Percentiles rank a stretch among this genome's conserved stretches.
phyloP scores from a whole-genome alignment of 2,888 invertebrate species.

The Strigamia maritima region DNA sequence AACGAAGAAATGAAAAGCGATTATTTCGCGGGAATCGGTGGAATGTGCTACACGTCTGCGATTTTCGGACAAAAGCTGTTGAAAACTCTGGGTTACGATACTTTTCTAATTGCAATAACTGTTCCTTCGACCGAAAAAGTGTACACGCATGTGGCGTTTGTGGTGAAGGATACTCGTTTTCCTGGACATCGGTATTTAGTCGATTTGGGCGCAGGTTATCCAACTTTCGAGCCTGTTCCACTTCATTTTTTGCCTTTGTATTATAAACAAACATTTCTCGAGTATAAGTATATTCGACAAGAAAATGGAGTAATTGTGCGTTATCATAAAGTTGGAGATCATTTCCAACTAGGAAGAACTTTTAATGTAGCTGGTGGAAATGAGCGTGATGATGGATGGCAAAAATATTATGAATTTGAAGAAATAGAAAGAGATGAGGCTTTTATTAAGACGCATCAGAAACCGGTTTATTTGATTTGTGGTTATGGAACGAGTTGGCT shows the following conservation, averaged over 20 bases:
- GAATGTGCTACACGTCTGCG: neutral
- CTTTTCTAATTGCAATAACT: neutral
- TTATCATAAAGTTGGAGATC: conserved; percentile 1
- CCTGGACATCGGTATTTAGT: conserved; percentile 16
- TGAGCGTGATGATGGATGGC: conserved; percentile 37
- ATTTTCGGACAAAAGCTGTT: neutral
- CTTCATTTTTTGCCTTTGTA: neutral
- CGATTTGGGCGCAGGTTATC: conserved; percentile 7
- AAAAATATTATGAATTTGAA: conserved; percentile 31
- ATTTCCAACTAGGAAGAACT: neutral
- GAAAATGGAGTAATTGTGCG: neutral
- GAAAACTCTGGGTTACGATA: neutral
- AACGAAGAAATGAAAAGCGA: neutral
- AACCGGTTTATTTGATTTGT: neutral
- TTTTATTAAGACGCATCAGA: neutral
- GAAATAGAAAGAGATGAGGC: neutral
- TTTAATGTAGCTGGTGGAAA: too few species aligned
- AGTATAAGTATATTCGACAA: conserved; percentile 8
- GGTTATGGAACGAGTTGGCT: neutral
- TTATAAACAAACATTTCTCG: conserved; percentile 20
- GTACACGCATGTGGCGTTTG: neutral
- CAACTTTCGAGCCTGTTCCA: conserved; percentile 27
- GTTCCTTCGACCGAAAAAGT: neutral
- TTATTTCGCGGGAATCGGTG: neutral
- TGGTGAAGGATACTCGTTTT: neutral